These are phyloP conservation scores for Nipponia nippon DNA, from an alignment of 2,113 vertebrate species.

Conservation along the genomic window DNA sequence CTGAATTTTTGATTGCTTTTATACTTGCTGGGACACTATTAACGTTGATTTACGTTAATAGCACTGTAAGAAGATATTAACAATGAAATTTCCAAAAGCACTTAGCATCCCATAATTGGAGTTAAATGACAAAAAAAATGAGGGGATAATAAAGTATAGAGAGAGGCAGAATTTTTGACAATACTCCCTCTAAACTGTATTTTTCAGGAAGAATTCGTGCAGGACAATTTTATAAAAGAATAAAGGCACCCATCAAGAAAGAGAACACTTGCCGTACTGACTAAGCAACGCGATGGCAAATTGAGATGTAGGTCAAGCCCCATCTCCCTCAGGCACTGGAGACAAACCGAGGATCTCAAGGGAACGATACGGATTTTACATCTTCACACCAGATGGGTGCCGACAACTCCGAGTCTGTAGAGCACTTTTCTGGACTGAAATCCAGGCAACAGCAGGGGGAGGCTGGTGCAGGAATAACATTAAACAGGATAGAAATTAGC, in stretches of 20 bases:
- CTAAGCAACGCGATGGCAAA: background rate
- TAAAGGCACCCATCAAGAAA: conserved; percentile 21
- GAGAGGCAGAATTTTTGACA: conserved; percentile 74
- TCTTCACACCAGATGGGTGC: background rate
- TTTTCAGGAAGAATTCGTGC: conserved; percentile 60
- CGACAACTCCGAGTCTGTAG: background rate
- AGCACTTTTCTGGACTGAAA: background rate
- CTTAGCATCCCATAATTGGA: conserved; percentile 87
- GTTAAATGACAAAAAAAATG: conserved; percentile 86
- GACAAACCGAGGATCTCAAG: background rate
- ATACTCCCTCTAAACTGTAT: conserved; percentile 70
- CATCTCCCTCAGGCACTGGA: background rate
- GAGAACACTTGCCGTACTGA: background rate
- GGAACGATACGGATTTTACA: background rate
- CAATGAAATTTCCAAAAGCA: conserved; percentile 86
- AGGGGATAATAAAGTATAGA: conserved; percentile 74
- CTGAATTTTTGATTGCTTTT: conserved; percentile 89
- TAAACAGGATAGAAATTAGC: background rate
- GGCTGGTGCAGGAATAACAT: background rate
- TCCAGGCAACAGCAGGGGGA: background rate
- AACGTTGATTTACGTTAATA: conserved; percentile 88
- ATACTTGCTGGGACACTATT: conserved; percentile 86
- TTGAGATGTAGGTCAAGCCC: background rate
- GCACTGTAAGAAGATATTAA: conserved; percentile 86
- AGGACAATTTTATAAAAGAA: conserved; percentile 58